Base-by-base conservation (phyloP, 1,140 invertebrate species). In the Anadara kagoshimensis region DNA sequence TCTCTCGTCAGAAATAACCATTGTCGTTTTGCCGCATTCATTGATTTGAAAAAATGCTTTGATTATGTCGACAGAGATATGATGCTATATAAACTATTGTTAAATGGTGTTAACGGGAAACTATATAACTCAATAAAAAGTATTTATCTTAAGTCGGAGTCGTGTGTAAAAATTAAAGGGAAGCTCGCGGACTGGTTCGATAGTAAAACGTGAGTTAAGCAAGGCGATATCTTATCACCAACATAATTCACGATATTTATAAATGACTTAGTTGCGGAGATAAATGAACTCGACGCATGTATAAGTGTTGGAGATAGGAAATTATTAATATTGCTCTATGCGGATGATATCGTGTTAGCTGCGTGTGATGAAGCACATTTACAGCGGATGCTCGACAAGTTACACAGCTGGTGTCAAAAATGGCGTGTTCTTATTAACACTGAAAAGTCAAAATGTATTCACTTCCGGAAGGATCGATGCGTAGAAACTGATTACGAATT, bases 271-370 rank as follows among this genome's bases (percentile, higher is more conserved):
- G 74, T 71, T 20, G 10, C 8, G 4, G 63, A 76, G 26, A 54
- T 76, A 16, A 70, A 73, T 16, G 36, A 56, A 16, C 49, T 76
- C 3, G 41, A 59, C 43, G 12, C 62, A 41, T 70, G 70, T 22
- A 10, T 76, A 2, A 12, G 70, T 47, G 5, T 76, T 24, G 63
- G n/a, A 8, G 45, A 16, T 16, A 41, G 22, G 14, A 69, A 63
- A 14, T 11, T 76, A 5, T 66, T 53, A 5, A 43, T 36, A 29
- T 43, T 76, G 4, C 26, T 76, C 0, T 78, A 78, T 47, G 70
- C 73, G 0, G 68, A 81, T 62, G 76, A 76, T 62, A 75, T 80
- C 16, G 71, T 65, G 7, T 45, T 63, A 12, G 29, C 75, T 36
- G 58, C 71, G 4, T 22, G 51, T 20, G 47, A 5, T 29, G 64